These are phyloP conservation scores for Callimorpha dominula DNA, from an alignment of 2,888 invertebrate genomes.

Conservation along the genomic window DNA sequence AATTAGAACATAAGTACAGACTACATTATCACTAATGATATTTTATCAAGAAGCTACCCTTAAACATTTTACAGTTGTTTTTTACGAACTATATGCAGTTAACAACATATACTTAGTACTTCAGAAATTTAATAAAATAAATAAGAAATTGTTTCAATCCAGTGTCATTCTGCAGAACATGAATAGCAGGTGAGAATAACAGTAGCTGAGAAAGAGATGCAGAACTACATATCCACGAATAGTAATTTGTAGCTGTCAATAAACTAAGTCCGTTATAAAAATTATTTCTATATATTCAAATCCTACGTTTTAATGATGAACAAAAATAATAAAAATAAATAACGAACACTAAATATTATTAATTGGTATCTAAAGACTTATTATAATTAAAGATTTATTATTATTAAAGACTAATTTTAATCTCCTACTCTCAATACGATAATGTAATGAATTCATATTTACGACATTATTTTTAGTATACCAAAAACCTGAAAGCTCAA, in stretches of 20 bases:
- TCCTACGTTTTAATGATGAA: too few species aligned
- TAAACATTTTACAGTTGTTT: neutral
- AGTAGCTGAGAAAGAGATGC: neutral
- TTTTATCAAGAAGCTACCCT: neutral
- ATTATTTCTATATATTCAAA: too few species aligned
- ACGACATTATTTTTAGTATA: conserved; percentile 11
- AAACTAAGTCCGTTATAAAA: too few species aligned
- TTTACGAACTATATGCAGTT: neutral
- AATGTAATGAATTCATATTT: neutral
- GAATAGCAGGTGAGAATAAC: neutral
- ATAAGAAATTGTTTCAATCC: too few species aligned
- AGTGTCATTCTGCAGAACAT: neutral
- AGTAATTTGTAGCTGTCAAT: neutral
- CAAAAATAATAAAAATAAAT: too few species aligned
- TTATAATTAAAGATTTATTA: too few species aligned
- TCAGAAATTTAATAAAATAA: too few species aligned
- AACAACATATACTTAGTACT: neutral
- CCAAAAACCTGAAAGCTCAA: neutral
- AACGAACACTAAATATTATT: too few species aligned
- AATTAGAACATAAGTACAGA: neutral
- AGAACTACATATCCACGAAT: neutral
- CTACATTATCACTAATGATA: neutral
- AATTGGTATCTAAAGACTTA: too few species aligned
- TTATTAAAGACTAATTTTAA: too few species aligned
- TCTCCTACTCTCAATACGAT: neutral